Conservation (phyloP, 2,888 invertebrate species). For the Ormyrus labotus region DNA sequence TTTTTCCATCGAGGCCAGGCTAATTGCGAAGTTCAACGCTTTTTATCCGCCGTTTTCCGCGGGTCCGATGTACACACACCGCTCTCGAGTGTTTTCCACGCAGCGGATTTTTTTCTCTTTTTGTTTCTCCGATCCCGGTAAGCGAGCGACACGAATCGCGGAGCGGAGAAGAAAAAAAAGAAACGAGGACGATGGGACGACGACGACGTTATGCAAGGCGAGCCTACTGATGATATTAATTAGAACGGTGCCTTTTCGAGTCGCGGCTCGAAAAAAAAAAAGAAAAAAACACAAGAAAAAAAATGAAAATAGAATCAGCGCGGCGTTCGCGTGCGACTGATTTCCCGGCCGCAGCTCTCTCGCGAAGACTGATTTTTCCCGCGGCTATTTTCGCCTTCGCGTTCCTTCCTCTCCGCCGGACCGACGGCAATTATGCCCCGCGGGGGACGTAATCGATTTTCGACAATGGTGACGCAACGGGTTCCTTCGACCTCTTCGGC, state of each 20-base stretch:
- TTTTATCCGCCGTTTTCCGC: no score
- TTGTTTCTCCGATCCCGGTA: no score
- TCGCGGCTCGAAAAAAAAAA: background rate
- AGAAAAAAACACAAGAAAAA: background rate
- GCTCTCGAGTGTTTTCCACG: no score
- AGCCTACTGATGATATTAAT: conserved; percentile 18
- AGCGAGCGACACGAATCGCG: no score
- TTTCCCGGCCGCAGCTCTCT: background rate
- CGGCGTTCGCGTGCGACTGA: background rate
- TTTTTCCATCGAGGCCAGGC: no score
- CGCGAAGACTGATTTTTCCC: background rate
- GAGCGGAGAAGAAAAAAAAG: no score
- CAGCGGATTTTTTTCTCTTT: no score
- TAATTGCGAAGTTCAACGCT: no score
- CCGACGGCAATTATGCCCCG: background rate
- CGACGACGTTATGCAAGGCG: conserved; percentile 9
- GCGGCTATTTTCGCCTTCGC: background rate
- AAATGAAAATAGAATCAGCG: conserved; percentile 33
- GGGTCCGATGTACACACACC: no score
- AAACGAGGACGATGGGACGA: no score
- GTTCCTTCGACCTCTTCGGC: conserved; percentile 9
- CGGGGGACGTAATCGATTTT: conserved; percentile 6
- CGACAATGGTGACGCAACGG: conserved; percentile 19
- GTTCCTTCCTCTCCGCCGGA: background rate
- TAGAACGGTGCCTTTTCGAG: background rate